phyloP scores from a whole-genome alignment of 2,797 vertebrate species.

The Gymnothorax reevesii region DNA sequence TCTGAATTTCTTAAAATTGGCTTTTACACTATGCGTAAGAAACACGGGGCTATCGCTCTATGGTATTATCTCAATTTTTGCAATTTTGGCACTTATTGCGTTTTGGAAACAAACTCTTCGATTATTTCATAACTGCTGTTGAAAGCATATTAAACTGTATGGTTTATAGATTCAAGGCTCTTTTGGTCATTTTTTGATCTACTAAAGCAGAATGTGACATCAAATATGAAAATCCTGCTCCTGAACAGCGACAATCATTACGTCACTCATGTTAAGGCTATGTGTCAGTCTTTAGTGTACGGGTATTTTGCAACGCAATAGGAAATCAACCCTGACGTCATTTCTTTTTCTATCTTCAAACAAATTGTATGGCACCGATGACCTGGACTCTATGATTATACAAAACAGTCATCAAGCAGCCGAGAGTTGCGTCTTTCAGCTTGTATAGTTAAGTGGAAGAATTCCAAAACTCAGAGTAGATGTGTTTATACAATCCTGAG shows the following conservation, averaged over 20 bases:
- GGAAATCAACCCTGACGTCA: conserved; percentile 23
- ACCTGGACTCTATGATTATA: conserved; percentile 33
- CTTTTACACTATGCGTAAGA: too few relatives aligned
- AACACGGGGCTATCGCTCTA: too few relatives aligned
- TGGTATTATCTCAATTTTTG: too few relatives aligned
- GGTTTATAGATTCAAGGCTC: neutral
- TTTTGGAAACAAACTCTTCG: too few relatives aligned
- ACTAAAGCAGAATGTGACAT: neutral
- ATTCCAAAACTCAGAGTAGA: conserved; percentile 6
- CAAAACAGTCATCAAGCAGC: conserved; percentile 25
- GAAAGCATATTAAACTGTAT: neutral
- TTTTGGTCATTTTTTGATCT: neutral
- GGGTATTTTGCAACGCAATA: neutral
- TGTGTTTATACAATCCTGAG: conserved; percentile 11
- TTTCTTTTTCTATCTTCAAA: conserved; percentile 31
- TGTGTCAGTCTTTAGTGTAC: neutral
- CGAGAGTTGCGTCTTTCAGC: conserved; percentile 25
- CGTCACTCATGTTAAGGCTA: neutral
- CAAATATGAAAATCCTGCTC: neutral
- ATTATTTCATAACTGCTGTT: neutral
- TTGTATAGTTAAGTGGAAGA: conserved; percentile 27
- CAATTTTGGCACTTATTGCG: too few relatives aligned
- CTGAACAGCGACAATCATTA: neutral
- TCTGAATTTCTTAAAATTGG: too few relatives aligned
- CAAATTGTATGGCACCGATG: conserved; percentile 22